Conservation (phyloP, 2,888 invertebrate species). For the Leistus spinibarbis region DNA sequence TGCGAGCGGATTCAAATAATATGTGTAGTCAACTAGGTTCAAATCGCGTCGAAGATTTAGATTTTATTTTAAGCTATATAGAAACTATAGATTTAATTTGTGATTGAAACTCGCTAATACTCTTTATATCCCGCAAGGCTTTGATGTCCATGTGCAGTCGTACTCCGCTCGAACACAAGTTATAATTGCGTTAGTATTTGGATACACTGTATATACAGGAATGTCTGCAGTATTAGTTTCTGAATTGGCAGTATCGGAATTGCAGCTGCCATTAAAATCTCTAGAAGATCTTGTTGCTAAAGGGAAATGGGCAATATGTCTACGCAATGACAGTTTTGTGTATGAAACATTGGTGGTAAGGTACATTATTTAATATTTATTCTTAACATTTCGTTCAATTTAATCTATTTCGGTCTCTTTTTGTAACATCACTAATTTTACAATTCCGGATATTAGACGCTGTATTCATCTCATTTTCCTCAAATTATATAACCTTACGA, state of each 20-base stretch:
- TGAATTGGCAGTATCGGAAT: slow-evolving; percentile 53
- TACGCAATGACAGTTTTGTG: slow-evolving; percentile 56
- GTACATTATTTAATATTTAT: neutral
- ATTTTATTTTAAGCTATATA: no score
- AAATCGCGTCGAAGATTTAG: no score
- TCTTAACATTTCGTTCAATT: neutral
- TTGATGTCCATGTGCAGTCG: slow-evolving; percentile 49
- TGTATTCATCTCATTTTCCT: no score
- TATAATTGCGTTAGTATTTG: slow-evolving; percentile 50
- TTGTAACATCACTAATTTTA: no score
- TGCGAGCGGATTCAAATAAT: no score
- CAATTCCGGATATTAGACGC: no score
- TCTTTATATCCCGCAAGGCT: slow-evolving; percentile 47
- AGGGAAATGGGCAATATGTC: slow-evolving; percentile 54
- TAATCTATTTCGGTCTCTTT: no score
- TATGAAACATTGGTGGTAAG: slow-evolving; percentile 52
- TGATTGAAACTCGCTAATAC: neutral
- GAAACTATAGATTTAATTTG: no score
- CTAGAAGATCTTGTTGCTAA: slow-evolving; percentile 53
- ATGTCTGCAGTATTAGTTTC: slow-evolving; percentile 56
- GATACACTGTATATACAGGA: slow-evolving; percentile 50
- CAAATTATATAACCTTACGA: no score
- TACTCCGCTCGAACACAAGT: slow-evolving; percentile 50
- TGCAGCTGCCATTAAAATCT: slow-evolving; percentile 51
- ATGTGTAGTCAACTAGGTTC: no score